phyloP scores from a whole-genome alignment of 2,797 vertebrate genomes.

The Oreochromis mossambicus region DNA sequence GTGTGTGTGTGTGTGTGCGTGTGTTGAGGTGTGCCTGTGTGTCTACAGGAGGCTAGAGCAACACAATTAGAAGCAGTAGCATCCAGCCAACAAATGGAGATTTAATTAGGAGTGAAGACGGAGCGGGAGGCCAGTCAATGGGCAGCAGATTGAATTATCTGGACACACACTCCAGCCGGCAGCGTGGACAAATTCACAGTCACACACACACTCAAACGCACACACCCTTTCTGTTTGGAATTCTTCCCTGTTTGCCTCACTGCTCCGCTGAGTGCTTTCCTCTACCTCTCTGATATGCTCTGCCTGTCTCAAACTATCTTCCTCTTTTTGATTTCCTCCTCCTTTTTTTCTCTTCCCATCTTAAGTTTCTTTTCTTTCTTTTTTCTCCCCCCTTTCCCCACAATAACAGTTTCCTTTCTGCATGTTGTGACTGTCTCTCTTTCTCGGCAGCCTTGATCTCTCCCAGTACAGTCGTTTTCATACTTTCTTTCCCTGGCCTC shows the following conservation, averaged over 20 bases:
- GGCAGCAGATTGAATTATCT: constrained; percentile 79
- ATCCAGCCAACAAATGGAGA: constrained; percentile 79
- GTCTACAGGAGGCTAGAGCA: constrained; percentile 60
- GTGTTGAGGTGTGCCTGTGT: constrained; percentile 12
- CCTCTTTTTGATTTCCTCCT: constrained; percentile 29
- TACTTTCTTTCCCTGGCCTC: constrained; percentile 19
- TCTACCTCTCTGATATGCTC: constrained; percentile 34
- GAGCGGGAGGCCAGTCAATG: constrained; percentile 74
- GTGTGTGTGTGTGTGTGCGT: not conserved
- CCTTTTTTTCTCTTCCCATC: constrained; percentile 11
- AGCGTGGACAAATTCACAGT: constrained; percentile 48
- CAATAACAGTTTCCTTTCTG: constrained; percentile 36
- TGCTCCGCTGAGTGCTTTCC: constrained; percentile 39
- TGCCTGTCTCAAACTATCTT: constrained; percentile 38
- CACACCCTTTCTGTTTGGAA: constrained; percentile 44
- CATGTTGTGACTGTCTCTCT: constrained; percentile 30
- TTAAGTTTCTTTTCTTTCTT: not conserved
- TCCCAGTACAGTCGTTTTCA: constrained; percentile 32
- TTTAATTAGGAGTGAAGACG: constrained; percentile 81
- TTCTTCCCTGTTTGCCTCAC: constrained; percentile 48
- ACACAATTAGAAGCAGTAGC: constrained; percentile 75
- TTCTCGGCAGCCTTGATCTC: constrained; percentile 32
- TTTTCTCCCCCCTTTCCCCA: not conserved
- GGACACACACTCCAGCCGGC: constrained; percentile 62
- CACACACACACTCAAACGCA: constrained; percentile 3